phyloP scores from a whole-genome alignment of 2,797 vertebrate genomes.

The Pteronotus mesoamericanus region DNA sequence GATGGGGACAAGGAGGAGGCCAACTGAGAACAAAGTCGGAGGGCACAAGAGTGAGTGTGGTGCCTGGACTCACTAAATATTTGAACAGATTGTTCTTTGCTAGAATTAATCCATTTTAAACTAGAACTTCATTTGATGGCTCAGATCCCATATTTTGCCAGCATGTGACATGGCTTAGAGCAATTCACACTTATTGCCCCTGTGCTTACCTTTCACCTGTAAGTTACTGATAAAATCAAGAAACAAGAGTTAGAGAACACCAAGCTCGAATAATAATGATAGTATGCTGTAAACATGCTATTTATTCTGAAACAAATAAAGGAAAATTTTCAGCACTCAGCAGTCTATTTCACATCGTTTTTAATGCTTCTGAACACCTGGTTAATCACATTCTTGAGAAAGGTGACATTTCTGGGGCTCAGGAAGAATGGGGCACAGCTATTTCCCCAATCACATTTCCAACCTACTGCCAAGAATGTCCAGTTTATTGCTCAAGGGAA shows the following conservation, averaged over 20 bases:
- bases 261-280: not conserved
- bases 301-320: conserved; percentile 38
- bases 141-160: not conserved
- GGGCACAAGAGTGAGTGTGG: not conserved
- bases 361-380: not conserved
- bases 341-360: not conserved
- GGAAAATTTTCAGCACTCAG: not conserved
- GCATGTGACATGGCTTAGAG: not conserved
- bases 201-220: not conserved
- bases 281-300: not conserved
- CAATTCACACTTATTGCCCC: not conserved
- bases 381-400: conserved; percentile 44
- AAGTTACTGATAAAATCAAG: conserved; percentile 13
- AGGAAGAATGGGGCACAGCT: not conserved
- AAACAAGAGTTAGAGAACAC: conserved; percentile 13
- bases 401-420: conserved; percentile 48
- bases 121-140: not conserved
- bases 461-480: conserved; percentile 41
- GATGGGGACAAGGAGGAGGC: conserved; percentile 50
- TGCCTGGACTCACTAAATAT: not conserved
- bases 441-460: conserved; percentile 42
- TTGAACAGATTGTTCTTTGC: not conserved
- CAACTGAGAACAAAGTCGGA: conserved; percentile 37
- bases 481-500: conserved; percentile 14
- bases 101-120: conserved; percentile 7